phyloP scores from a whole-genome alignment of 2,797 vertebrate species.

The Natrix natrix region DNA sequence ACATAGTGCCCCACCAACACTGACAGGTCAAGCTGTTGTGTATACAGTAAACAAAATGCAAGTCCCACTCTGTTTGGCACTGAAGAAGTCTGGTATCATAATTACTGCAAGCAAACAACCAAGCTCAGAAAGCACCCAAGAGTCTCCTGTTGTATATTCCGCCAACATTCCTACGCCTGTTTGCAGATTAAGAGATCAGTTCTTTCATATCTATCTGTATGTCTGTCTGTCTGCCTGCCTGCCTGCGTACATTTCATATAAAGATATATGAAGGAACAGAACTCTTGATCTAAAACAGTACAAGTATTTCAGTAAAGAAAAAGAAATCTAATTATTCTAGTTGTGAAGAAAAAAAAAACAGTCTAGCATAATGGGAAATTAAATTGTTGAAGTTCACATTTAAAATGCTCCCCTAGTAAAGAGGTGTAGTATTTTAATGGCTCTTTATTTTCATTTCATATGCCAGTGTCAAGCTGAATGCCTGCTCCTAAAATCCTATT shows the following conservation, averaged over 20 bases:
- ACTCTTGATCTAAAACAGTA: not conserved
- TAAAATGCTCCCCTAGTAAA: not conserved
- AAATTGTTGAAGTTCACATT: rapidly evolving
- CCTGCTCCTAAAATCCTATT: conserved; percentile 10
- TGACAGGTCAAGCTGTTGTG: not conserved
- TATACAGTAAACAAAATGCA: not conserved
- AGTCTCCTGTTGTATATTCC: not conserved
- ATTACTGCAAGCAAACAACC: not conserved
- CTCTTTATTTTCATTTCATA: not conserved
- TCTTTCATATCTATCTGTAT: not conserved
- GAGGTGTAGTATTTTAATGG: not conserved
- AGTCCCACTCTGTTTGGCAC: not conserved
- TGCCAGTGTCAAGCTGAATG: not conserved
- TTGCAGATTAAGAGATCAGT: not conserved
- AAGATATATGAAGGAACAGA: not conserved
- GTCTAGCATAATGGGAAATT: not conserved
- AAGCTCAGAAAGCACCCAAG: not conserved
- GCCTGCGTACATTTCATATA: not conserved
- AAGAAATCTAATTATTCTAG: not conserved
- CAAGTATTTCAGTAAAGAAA: not conserved
- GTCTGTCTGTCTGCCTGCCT: no score
- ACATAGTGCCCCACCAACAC: not conserved
- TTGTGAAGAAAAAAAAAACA: not conserved
- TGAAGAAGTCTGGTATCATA: not conserved
- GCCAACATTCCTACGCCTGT: not conserved